A percentile compares a stretch with the other conserved stretches of the same genome.
These are phyloP conservation scores for Lethocerus indicus DNA, from an alignment of 1,140 invertebrate genomes.

Conservation along the genomic window DNA sequence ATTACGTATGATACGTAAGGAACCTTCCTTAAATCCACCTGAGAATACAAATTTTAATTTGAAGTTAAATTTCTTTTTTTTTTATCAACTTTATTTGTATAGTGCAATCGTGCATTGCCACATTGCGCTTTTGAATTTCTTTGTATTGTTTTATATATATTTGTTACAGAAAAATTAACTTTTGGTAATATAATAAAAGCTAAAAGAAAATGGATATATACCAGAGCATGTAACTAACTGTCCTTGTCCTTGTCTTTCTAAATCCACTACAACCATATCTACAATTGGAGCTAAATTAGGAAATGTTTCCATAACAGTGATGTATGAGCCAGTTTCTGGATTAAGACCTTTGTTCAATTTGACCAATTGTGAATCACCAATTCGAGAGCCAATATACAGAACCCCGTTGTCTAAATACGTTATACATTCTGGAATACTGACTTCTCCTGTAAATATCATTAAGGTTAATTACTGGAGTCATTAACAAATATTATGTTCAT, in stretches of 20 bases:
- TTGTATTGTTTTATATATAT: not conserved
- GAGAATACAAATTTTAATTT: slow-evolving; percentile 6
- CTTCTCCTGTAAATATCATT: slow-evolving; percentile 45
- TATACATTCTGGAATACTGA: slow-evolving; percentile 93
- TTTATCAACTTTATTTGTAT: too few relatives aligned
- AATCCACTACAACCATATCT: slow-evolving; percentile 94
- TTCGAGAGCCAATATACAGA: slow-evolving; percentile 87
- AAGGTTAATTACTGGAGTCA: not conserved
- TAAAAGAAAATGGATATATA: slow-evolving; percentile 14
- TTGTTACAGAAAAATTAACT: not conserved
- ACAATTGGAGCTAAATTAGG: slow-evolving; percentile 94
- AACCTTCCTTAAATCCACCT: slow-evolving; percentile 93
- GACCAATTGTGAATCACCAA: slow-evolving; percentile 93
- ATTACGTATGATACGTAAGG: slow-evolving; percentile 89
- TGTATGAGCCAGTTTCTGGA: slow-evolving; percentile 66
- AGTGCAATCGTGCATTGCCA: too few relatives aligned
- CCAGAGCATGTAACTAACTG: slow-evolving; percentile 96
- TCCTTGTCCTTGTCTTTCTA: slow-evolving; percentile 92
- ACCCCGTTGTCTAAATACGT: slow-evolving; percentile 99
- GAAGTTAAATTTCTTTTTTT: too few relatives aligned
- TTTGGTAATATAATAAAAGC: not conserved
- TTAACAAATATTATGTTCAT: not conserved
- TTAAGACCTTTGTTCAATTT: slow-evolving; percentile 75
- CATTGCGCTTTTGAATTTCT: too few relatives aligned
- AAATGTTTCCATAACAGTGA: slow-evolving; percentile 89